Base-by-base conservation (phyloP, 2,797 vertebrate species). In the Alfaro cultratus region DNA sequence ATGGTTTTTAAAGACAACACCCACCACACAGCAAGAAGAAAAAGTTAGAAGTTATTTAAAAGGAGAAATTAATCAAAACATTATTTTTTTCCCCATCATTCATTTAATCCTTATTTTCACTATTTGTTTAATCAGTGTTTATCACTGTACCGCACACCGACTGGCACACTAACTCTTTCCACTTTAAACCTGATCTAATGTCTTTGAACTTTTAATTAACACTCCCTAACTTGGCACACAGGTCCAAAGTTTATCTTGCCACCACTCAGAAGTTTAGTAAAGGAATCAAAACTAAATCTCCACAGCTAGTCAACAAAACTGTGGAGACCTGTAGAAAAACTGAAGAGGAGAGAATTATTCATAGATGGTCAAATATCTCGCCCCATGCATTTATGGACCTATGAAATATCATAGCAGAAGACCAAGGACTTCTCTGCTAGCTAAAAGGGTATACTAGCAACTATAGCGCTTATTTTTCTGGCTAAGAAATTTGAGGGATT, bases 21-120 rank as follows among this genome's bases (percentile, higher is more conserved):
- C 57, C 45, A 45, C 43, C n/a, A 47, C 45, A 73, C 16, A n/a
- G 72, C 53, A 79, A 31, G 80, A 5, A n/a, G 29, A 43, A n/a
- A 29, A 60, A 62, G 34, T n/a, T 29, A 9, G n/a, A 29, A 74
- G 11, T 55, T n/a, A 10, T 26, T 57, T 26, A 15, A 36, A 64
- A 46, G 13, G 3, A 64, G 21, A 76, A n/a, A 64, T 73, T 10
- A 49, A 29, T 36, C 26, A 15, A 29, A 73, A 74, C 51, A 23
- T 39, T 1, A 49, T 0, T 1, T 34, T 34, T 16, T 15, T 8
- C 0, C 36, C 16, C 15, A 62, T 64, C 31, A 21, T 36, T 67
- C 16, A 70, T 15, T 43, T 70, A 43, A 43, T 26, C 12, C 23
- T 70, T 26, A 26, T 43, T n/a, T 15, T 70, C 39, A n/a, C 23